Evolutionary conservation across 2,797 vertebrate genomes (phyloP).

Genomic region (Lacerta viridis): DNA sequence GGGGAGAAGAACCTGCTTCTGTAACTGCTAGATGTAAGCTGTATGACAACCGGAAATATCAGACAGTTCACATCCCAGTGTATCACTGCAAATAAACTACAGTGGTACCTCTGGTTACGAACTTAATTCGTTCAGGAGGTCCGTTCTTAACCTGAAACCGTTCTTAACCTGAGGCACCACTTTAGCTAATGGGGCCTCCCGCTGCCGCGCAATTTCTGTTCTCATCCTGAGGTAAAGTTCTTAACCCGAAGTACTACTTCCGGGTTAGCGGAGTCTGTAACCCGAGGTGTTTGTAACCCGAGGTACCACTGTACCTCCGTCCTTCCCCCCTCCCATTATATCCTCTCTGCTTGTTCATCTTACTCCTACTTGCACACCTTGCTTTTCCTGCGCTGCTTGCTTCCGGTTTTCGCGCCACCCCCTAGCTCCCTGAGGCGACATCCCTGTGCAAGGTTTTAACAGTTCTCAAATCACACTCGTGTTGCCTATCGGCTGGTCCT

Average conservation of each 20-base stretch:
- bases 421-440: neutral
- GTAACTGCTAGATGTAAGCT: neutral
- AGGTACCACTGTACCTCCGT: neutral
- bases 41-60: neutral
- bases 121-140: no score
- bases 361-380: neutral
- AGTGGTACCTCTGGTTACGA: no score
- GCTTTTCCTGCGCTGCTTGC: conserved; percentile 3
- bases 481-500: conserved; percentile 62
- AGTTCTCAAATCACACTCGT: conserved; percentile 54
- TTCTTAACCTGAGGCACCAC: no score
- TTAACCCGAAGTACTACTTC: no score
- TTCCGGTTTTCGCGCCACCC: neutral
- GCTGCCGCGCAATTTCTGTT: no score
- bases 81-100: conserved; percentile 11
- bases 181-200: no score
- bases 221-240: no score
- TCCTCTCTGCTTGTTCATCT: neutral
- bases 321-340: neutral
- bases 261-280: no score
- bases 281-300: no score
- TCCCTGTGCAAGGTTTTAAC: neutral
- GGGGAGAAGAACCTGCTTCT: no score
- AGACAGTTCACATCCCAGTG: neutral
- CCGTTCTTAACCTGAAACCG: no score